Evolutionary conservation across 2,113 vertebrate species (phyloP), one percentile per base, ranked within the genome.

Genomic region (Origma solitaria): DNA sequence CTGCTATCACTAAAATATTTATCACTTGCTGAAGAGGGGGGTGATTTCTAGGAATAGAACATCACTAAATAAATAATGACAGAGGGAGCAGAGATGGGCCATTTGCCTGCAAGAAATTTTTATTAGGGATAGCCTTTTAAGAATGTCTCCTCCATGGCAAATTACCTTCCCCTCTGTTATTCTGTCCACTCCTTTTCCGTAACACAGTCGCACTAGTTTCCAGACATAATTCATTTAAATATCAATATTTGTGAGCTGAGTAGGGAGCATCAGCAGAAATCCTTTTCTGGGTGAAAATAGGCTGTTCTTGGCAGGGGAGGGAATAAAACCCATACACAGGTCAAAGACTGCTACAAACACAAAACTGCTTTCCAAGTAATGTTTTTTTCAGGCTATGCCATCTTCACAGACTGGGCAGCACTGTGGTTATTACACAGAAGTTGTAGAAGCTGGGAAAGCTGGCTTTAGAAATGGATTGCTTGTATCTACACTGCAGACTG

Each of bases 1-100:
- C n/a, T 51, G 40, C 83, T 49, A 15, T 22, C 65, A 44, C 86
- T 94, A 45, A 95, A 95, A 95, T 75, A 95, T 90, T 91, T 76
- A 91, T 78, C 31, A 69, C 86, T 87, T 42, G 35, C 81, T 15
- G 15, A 91, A 76, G 62, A 80, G 38, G 33, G 45, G n/a, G 53
- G 22, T 30, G 35, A 90, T 57, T 95, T 96, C 92, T 84, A 95
- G 95, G 94, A 93, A 95, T 53, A 94, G 84, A 82, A 51, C 28
- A 71, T 33, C 27, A 37, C 51, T 96, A 91, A 94, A 95, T 96
- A 93, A 96, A 62, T 96, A 92, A 97, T 95, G 79, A 73, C 47
- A 58, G 28, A 84, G 19, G 54, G 50, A 60, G 15, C 27, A 90
- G 79, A 86, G 33, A 54, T 9, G 5, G 47, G 45, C 69, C 50